Percentiles rank a stretch among this genome's conserved stretches.
Conservation (phyloP, 2,888 invertebrate species). For the Morpho achilles region DNA sequence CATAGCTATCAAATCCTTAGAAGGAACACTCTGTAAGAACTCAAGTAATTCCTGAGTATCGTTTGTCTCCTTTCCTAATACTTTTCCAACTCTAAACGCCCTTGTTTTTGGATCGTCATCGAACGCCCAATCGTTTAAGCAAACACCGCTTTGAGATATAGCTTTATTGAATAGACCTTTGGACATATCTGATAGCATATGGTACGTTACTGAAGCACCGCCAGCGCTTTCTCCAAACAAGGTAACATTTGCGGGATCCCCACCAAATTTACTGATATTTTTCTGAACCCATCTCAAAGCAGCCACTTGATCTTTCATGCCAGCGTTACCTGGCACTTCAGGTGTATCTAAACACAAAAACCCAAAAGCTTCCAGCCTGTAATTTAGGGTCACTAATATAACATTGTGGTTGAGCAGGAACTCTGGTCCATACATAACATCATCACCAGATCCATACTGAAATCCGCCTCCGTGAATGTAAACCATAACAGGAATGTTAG, state of each 20-base stretch:
- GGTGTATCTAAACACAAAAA: slow-evolving; percentile 43
- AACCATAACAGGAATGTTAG: slow-evolving; percentile 52
- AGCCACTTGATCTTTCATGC: slow-evolving; percentile 49
- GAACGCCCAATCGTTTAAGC: slow-evolving; percentile 32
- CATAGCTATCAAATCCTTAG: slow-evolving; percentile 31
- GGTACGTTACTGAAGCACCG: slow-evolving; percentile 45
- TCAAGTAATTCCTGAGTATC: slow-evolving; percentile 31
- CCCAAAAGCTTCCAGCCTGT: slow-evolving; percentile 51
- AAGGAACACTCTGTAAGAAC: slow-evolving; percentile 33
- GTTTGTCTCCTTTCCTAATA: slow-evolving; percentile 33
- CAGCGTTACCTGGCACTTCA: slow-evolving; percentile 53
- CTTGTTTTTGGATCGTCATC: slow-evolving; percentile 28
- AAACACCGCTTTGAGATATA: slow-evolving; percentile 44
- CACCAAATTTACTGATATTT: slow-evolving; percentile 45
- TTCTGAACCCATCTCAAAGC: slow-evolving; percentile 44
- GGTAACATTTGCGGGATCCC: slow-evolving; percentile 44
- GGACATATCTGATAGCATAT: slow-evolving; percentile 49
- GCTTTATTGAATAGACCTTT: slow-evolving; percentile 46
- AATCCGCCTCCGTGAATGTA: slow-evolving; percentile 57
- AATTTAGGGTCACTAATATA: slow-evolving; percentile 56
- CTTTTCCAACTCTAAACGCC: slow-evolving; percentile 34
- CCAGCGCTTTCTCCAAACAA: slow-evolving; percentile 56
- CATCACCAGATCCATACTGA: slow-evolving; percentile 44
- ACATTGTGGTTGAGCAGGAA: slow-evolving; percentile 51
- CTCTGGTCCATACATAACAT: slow-evolving; percentile 45